Evolutionary conservation across 2,797 vertebrate species (phyloP), one percentile per base, ranked within the genome.

Genomic region (Toxotes lorentzi): DNA sequence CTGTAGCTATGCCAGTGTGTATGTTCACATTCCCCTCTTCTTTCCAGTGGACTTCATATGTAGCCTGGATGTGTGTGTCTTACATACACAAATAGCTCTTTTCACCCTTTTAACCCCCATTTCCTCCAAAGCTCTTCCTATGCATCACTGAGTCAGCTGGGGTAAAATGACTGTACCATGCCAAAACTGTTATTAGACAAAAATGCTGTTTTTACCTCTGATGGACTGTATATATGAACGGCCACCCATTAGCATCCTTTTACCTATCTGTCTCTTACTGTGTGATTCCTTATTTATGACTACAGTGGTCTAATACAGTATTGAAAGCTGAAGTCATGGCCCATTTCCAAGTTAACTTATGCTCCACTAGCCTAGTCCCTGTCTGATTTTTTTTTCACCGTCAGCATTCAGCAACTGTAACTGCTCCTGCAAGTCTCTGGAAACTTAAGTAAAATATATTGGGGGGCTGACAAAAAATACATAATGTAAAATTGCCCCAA

Each of bases 101-200:
- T 61, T 30, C 24, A 76, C 5, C 57, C 64, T 84, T 81, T 87
- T 73, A 78, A 84, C 61, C 75, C 27, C 64, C 62, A 59, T 87
- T 80, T 78, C 11, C 41, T 70, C 43, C 13, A 1, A 21, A 79
- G 43, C n/a, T 66, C 57, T 70, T 81, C 24, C 53, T 56, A 34
- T 88, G 70, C 78, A 77, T 89, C 64, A 79, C 65, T 57, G 66
- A 84, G 54, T 66, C 66, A 79, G 70, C 5, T 70, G 64, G 73
- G 65, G 17, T 27, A 67, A 82, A 73, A 72, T 50, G 8, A 73
- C 16, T 45, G 19, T 23, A 48, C 2, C 1, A 53, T 70, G 47
- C 41, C n/a, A 27, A 76, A 79, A 51, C 76, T 86, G 76, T 82
- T 84, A 79, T 84, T 77, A 72, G 66, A 76, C 43, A 48, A 27